These are phyloP conservation scores for Resseliella maxima DNA, from an alignment of 2,888 invertebrate genomes.

Conservation along the genomic window DNA sequence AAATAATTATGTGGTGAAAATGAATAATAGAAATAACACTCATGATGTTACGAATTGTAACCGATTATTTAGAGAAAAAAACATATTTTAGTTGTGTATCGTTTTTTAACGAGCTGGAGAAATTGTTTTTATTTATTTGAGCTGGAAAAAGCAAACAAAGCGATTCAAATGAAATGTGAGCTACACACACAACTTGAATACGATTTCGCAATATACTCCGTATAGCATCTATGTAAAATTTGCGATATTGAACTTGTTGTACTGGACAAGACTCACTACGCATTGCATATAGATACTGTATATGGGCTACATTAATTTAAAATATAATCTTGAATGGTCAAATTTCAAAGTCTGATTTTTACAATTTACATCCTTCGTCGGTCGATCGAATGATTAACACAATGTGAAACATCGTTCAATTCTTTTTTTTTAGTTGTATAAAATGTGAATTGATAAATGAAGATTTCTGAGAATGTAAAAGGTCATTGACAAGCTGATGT, in stretches of 20 bases:
- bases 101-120: background rate
- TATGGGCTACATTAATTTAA: no score
- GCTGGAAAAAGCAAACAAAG: background rate
- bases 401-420: constrained; percentile 3
- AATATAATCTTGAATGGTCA: no score
- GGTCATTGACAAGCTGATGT: constrained; percentile 33
- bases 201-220: background rate
- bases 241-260: no score
- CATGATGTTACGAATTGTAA: background rate
- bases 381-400: no score
- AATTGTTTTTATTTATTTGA: background rate
- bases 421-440: background rate
- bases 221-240: background rate
- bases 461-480: constrained; percentile 16
- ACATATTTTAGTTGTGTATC: background rate
- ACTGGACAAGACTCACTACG: no score
- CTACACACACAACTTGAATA: background rate
- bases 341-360: background rate
- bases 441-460: constrained; percentile 34
- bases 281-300: no score
- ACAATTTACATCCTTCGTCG: background rate
- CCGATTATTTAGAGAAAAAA: background rate
- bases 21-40: no score
- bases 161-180: background rate
- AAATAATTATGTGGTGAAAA: no score